phyloP scores from a whole-genome alignment of 2,797 vertebrate genomes.

The Acanthopagrus latus region DNA sequence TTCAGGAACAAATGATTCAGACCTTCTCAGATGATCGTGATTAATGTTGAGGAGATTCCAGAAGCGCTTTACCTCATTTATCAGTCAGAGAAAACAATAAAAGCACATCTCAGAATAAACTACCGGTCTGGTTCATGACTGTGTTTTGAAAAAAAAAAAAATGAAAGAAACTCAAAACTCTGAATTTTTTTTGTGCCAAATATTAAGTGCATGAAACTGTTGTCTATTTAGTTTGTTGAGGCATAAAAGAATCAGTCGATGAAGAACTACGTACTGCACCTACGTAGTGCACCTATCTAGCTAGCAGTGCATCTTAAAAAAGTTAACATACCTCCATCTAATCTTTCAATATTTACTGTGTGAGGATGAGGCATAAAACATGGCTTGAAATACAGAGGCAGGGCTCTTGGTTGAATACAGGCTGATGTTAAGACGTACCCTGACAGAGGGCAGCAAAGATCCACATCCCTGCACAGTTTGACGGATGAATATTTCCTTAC shows the following conservation, averaged over 20 bases:
- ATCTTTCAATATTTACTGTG: constrained; percentile 23
- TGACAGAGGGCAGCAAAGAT: constrained; percentile 80
- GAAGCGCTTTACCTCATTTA: constrained; percentile 36
- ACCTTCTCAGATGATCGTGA: constrained; percentile 43
- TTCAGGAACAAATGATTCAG: constrained; percentile 51
- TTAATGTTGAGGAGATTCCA: constrained; percentile 25
- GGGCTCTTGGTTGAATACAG: constrained; percentile 1
- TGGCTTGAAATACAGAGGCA: constrained; percentile 13
- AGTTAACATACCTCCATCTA: not conserved
- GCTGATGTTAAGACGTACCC: constrained; percentile 24
- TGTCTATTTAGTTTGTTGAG: too few relatives aligned
- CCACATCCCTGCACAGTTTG: constrained; percentile 30
- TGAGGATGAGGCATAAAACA: not conserved
- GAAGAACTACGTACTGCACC: too few relatives aligned
- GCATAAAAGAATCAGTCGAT: too few relatives aligned
- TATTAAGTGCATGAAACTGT: too few relatives aligned
- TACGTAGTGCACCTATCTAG: constrained; percentile 6
- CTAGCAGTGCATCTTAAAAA: constrained; percentile 1
- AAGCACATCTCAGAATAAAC: not conserved
- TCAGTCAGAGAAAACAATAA: constrained; percentile 38
- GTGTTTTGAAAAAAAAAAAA: not conserved
- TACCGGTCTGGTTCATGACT: not conserved
- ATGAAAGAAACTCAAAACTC: too few relatives aligned
- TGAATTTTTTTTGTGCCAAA: too few relatives aligned
- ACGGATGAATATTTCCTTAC: not conserved